Percentiles rank a stretch among this genome's conserved stretches.
Evolutionary conservation across 35 echinoderm and acorn worm genomes (phyloP).

Genomic region (Stichopus chloronotus): DNA sequence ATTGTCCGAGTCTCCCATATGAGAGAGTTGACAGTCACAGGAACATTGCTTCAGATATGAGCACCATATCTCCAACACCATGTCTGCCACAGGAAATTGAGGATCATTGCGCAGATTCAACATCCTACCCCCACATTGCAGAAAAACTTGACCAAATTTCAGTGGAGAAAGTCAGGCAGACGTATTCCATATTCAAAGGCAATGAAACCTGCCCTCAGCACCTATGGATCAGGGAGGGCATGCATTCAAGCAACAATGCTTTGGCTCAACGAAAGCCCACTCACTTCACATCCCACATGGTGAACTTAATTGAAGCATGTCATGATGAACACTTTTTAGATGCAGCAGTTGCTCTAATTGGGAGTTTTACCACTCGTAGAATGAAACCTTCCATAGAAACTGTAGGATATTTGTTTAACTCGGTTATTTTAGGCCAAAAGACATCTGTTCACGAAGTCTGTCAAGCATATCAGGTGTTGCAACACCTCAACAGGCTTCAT

Average conservation of each 20-base stretch:
- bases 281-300: background rate
- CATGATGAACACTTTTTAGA: slow-evolving; percentile 30
- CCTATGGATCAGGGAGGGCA: background rate
- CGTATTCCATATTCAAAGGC: background rate
- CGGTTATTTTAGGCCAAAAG: background rate
- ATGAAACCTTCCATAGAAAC: background rate
- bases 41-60: background rate
- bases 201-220: background rate
- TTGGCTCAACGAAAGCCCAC: background rate
- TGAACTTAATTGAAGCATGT: slow-evolving; percentile 20
- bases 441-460: background rate
- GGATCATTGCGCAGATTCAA: background rate
- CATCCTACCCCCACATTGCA: background rate
- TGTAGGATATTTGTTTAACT: background rate
- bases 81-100: background rate
- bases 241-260: background rate
- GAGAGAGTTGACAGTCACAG: background rate
- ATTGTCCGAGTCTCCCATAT: background rate
- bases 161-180: background rate
- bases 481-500: slow-evolving; percentile 4
- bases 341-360: background rate
- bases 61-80: background rate
- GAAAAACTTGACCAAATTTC: background rate
- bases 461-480: slow-evolving; percentile 13
- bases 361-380: background rate